Evolutionary conservation across 35 echinoderm and acorn worm genomes (phyloP), one percentile per base, ranked within the genome.

Genomic region (Chiridota heheva): DNA sequence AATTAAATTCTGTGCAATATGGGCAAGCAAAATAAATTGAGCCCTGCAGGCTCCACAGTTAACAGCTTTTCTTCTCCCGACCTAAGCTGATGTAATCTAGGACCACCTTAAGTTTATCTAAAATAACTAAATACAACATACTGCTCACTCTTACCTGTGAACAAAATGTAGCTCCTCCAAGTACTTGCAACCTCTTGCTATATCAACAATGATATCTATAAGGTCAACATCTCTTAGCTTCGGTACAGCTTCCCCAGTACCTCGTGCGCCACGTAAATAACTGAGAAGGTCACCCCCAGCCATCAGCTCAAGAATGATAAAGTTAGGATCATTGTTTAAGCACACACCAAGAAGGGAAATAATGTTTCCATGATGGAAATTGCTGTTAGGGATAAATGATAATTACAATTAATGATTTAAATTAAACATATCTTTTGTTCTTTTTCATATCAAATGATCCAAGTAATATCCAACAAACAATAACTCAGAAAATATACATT

Each of bases 231-330:
- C 72, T 0, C 41, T 81, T 0, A 98, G 67, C 30, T 72, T 88
- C 28, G 64, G 73, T 10, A 60, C 39, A 15, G 63, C 64, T 31
- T 72, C 83, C 16, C 81, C 49, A n/a, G 85, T 82, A 7, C 62
- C 63, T 42, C 95, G 56, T 4, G 84, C 89, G 10, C 58, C 84
- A 25, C 95, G 45, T 1, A 98, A 37, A 58, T 92, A 98, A 32
- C 73, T 77, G 55, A 98, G 71, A 28, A 98, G 81, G 39, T 98
- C 95, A 63, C 95, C 95, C 2, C 88, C 95, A 72, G 91, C 95
- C 95, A 98, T 98, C 89, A 98, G 40, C 85, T 98, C 95, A 25
- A 92, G 62, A 65, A 98, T 91, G 30, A 98, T 91, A 68, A 79
- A 98, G 36, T 98, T 88, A 36, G 95, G 95, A 67, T 98, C 95